Base-by-base conservation (phyloP, 1,140 invertebrate genomes). In the Riptortus pedestris region DNA sequence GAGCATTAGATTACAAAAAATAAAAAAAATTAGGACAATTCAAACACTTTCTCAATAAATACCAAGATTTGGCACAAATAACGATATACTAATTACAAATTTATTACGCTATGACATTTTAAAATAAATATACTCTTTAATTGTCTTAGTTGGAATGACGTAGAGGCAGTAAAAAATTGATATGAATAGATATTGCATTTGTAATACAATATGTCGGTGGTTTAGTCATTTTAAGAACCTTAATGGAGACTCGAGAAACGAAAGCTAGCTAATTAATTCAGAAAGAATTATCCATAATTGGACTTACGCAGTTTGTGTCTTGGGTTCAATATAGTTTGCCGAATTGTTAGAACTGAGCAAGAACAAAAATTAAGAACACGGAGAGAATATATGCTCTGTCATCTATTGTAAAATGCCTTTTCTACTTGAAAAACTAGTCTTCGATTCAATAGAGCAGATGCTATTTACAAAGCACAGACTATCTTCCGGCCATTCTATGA, bases 41-140 rank as follows among this genome's bases (percentile, higher is more conserved):
- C 51, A 18, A 55, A 16, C 18, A 7, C 18, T 55, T 55, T 9
- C 51, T 24, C 16, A 26, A 24, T 24, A 55, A 55, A 55, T 55
- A 55, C 51, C 51, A 55, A 55, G 18, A 55, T 55, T 55, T 55
- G 51, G 51, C 51, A 55, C 51, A 55, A 55, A 55, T 26, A 55
- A 55, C 24, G 1, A 55, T 55, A n/a, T 47, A 55, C 18, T 55
- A 55, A 38, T 38, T 38, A 38, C 5, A 38, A 38, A 38, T 38
- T 38, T 38, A 38, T 14, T 7, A 38, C 14, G 14, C 31, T 7
- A 7, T 5, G 31, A 38, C 31, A 38, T 7, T 38, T 38, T 38
- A 38, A 14, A 38, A 38, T 14, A 5, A 38, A 38, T 38, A 38
- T 14, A 38, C 14, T 14, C 14, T 14, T 7, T 38, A 7, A 7